Conservation (phyloP, 2,888 invertebrate species). For the Oxyteleia sp. region DNA sequence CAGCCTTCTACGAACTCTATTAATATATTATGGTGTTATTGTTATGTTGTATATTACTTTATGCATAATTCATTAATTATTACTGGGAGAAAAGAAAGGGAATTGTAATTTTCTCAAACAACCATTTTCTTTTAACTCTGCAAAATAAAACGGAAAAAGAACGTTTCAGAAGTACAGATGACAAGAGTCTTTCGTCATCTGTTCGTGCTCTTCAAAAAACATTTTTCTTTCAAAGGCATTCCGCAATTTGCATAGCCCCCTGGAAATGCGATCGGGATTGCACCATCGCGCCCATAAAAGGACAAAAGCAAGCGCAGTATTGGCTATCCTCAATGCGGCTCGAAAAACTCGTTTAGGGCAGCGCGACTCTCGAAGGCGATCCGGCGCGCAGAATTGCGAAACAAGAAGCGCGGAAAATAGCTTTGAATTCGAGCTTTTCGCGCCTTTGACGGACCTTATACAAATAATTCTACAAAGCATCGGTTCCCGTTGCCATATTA, state of each 20-base stretch:
- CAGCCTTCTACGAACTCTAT: too few relatives aligned
- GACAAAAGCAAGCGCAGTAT: constrained; percentile 60
- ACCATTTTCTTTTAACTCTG: too few relatives aligned
- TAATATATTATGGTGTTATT: too few relatives aligned
- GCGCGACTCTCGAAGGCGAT: constrained; percentile 54
- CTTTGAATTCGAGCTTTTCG: constrained; percentile 36
- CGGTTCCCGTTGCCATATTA: constrained; percentile 44
- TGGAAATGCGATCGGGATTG: constrained; percentile 57
- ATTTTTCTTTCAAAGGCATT: constrained; percentile 47
- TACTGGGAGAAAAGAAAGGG: too few relatives aligned
- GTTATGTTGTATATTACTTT: too few relatives aligned
- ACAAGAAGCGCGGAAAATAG: constrained; percentile 65
- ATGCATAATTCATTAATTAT: too few relatives aligned
- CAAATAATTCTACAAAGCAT: constrained; percentile 51
- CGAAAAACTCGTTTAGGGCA: constrained; percentile 59
- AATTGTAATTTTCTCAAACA: too few relatives aligned
- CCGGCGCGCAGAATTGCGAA: constrained; percentile 52
- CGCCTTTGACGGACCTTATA: constrained; percentile 12
- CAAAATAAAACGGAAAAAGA: too few relatives aligned
- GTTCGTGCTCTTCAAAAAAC: constrained; percentile 11
- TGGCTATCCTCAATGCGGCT: constrained; percentile 78
- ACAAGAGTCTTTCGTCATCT: constrained; percentile 83
- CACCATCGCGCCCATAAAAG: constrained; percentile 55
- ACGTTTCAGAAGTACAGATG: too few relatives aligned
- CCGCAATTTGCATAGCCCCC: constrained; percentile 60